Percentiles rank a stretch among this genome's conserved stretches.
phyloP scores from a whole-genome alignment of 2,797 vertebrate species.

The Rhabdomys pumilio region DNA sequence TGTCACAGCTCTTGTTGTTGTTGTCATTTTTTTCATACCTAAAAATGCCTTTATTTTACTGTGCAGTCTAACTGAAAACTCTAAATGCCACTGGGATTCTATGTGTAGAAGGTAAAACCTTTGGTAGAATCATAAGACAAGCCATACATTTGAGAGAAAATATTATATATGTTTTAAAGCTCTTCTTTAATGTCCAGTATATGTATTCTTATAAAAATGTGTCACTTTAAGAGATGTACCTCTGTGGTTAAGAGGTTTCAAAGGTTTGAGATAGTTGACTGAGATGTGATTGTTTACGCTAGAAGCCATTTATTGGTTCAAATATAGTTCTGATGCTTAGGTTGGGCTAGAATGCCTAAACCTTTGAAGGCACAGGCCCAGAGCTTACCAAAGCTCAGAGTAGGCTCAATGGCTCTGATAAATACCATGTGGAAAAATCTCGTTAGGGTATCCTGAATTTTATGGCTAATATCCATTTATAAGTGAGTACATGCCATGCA shows the following conservation, averaged over 20 bases:
- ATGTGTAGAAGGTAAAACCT: not conserved
- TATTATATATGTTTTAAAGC: not conserved
- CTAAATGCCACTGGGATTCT: not conserved
- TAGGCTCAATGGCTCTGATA: not conserved
- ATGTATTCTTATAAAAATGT: slow-evolving; percentile 1
- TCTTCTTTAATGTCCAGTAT: slow-evolving; percentile 27
- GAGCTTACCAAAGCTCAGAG: not conserved
- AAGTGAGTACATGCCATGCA: not conserved
- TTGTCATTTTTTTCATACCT: not conserved
- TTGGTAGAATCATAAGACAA: not conserved
- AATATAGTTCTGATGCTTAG: not conserved
- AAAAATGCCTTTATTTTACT: not conserved
- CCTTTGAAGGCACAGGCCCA: not conserved
- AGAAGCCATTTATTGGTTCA: not conserved
- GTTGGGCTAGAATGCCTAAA: not conserved
- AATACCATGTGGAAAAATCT: not conserved
- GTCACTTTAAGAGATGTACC: slow-evolving; percentile 20
- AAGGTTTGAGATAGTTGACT: slow-evolving; percentile 5
- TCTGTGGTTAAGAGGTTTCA: not conserved
- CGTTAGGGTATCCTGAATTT: not conserved
- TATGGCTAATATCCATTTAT: not conserved
- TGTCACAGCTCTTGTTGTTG: not conserved
- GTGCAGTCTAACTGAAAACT: not conserved
- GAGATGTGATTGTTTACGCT: not conserved
- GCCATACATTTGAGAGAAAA: not conserved